phyloP scores from a whole-genome alignment of 2,113 vertebrate species.

The Mobula birostris region DNA sequence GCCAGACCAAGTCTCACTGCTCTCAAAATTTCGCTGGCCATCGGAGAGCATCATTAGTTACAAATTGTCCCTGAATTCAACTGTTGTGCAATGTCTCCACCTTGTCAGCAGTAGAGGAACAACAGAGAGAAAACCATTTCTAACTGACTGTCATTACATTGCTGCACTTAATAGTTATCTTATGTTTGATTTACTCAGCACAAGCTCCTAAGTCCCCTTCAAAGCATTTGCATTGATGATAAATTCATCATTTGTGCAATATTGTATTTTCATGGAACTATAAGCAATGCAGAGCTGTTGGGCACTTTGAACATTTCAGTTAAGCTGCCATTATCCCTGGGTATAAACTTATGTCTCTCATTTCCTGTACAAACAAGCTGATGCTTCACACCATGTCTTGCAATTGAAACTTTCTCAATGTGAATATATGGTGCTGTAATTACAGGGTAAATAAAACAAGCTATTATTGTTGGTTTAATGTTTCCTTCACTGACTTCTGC shows the following conservation, averaged over 20 bases:
- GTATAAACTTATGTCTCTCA: not conserved
- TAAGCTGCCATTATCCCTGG: not conserved
- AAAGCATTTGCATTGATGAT: not conserved
- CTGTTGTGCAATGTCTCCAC: conserved; percentile 8
- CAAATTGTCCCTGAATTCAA: conserved; percentile 15
- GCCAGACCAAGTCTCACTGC: not conserved
- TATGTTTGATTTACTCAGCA: not conserved
- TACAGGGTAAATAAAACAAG: not conserved
- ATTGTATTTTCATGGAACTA: not conserved
- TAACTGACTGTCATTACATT: not conserved
- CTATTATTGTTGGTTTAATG: not conserved
- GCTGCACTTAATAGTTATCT: not conserved
- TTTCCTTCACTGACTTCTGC: not conserved
- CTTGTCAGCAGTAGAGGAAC: not conserved
- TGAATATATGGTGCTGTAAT: not conserved
- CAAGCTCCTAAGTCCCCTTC: not conserved
- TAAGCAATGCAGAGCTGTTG: not conserved
- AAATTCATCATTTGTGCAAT: not conserved
- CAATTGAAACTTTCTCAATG: not conserved
- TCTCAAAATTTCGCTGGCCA: not conserved
- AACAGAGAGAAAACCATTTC: not conserved
- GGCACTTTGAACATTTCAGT: not conserved
- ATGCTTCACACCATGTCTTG: not conserved
- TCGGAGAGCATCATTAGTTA: not conserved
- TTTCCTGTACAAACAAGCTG: not conserved